Base-by-base conservation (phyloP, 1,140 invertebrate species). In the Tetragnatha versicolor region DNA sequence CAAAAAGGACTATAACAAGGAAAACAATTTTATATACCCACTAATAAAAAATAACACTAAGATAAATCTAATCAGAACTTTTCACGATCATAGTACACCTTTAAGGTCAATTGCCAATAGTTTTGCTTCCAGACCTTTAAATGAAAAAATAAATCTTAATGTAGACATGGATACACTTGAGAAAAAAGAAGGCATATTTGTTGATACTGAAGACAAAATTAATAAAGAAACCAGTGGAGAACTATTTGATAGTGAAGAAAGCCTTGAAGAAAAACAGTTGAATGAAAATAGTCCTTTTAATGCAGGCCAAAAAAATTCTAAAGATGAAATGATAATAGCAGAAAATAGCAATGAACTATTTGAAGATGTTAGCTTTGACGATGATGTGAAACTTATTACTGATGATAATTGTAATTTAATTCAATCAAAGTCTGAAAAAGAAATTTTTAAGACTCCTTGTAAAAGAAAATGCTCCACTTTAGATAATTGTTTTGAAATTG, bases 171-270 rank as follows among this genome's bases (percentile, higher is more conserved):
- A 42, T 9, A 42, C 7, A 9, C 39, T 9, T 42, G 39, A 42
- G 39, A 42, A 42, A 9, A 51, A 51, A 5, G 22, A 51, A 51
- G 22, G 22, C n/a, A 51, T 51, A 9, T 5, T 5, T 5, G 17
- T n/a, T n/a, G n/a, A n/a, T n/a, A n/a, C n/a, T n/a, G n/a, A n/a
- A 45, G 63, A 49, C 20, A 20, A 63, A 49, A 29, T 53, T 20
- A 9, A 14, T 53, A 1, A 53, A 27, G 70, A 75, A 63, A 75
- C 58, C 0, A 75, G 70, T 75, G 70, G 55, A n/a, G 70, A 75
- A 35, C 37, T 75, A 12, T 75, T 75, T 61, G 39, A 63, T 47
- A 35, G 39, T 22, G 70, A 75, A n/a, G 70, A 55, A 2, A 70
- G 66, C 17, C 55, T 70, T 53, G 37, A 12, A 53, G 12, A 31